These are phyloP conservation scores for Antheraea assamensis DNA, from an alignment of 2,888 invertebrate genomes.

Conservation along the genomic window DNA sequence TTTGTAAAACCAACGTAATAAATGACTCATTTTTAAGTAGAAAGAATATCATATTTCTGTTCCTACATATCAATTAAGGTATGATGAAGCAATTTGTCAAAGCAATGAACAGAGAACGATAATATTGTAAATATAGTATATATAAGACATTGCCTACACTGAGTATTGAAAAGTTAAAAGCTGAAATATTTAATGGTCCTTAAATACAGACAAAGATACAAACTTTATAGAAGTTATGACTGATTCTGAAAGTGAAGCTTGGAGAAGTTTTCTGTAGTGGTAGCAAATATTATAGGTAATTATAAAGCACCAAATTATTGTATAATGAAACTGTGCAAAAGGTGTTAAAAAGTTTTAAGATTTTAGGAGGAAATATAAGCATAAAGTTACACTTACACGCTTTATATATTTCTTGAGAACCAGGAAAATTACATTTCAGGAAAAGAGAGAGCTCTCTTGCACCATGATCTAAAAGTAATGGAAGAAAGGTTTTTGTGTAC, in stretches of 20 bases:
- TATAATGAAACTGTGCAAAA: neutral
- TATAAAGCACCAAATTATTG: too few relatives aligned
- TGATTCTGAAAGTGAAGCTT: neutral
- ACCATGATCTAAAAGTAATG: too few relatives aligned
- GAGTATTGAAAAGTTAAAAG: neutral
- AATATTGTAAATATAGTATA: neutral
- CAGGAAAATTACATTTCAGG: too few relatives aligned
- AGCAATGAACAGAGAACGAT: neutral
- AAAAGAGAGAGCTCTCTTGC: too few relatives aligned
- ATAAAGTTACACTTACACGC: too few relatives aligned
- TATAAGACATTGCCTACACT: too few relatives aligned
- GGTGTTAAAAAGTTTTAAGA: too few relatives aligned
- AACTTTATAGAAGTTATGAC: neutral
- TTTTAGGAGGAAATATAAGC: too few relatives aligned
- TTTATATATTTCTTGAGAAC: too few relatives aligned
- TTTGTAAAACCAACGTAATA: too few relatives aligned
- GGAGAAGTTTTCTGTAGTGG: neutral
- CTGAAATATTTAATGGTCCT: neutral
- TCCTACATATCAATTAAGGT: neutral
- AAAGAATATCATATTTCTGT: neutral
- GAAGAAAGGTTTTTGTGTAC: neutral
- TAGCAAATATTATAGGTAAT: neutral
- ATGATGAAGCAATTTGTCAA: neutral
- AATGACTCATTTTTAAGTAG: neutral
- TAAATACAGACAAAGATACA: neutral